A percentile compares a stretch with the other conserved stretches of the same genome.
These are phyloP conservation scores for Muntiacus reevesi DNA, from an alignment of 2,113 vertebrate genomes.

Conservation along the genomic window DNA sequence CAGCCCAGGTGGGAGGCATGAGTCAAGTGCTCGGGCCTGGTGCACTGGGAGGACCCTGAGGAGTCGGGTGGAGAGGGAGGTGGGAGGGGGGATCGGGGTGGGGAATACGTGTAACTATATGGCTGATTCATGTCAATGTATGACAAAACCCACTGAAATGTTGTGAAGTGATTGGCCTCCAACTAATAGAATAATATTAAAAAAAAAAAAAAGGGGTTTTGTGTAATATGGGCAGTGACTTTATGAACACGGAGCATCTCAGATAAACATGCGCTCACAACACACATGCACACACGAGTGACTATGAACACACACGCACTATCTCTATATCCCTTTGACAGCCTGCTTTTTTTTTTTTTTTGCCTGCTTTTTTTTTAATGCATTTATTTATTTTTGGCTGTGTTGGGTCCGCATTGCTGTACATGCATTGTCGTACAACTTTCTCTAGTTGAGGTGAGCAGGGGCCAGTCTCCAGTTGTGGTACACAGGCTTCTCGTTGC, in stretches of 20 bases:
- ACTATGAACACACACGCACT: background rate
- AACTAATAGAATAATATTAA: no score
- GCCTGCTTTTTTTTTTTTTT: background rate
- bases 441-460: background rate
- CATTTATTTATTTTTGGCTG: background rate
- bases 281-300: accelerated
- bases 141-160: no score
- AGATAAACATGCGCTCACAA: accelerated
- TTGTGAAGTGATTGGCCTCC: no score
- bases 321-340: background rate
- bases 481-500: accelerated
- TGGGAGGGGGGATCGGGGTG: no score
- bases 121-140: no score
- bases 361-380: background rate
- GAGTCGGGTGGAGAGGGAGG: no score
- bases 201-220: background rate
- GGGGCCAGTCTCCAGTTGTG: background rate
- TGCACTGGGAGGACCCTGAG: no score
- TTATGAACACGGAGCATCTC: background rate
- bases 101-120: no score
- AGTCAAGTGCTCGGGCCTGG: no score
- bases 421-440: background rate
- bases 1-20: no score
- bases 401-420: background rate
- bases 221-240: background rate